phyloP scores from a whole-genome alignment of 2,888 invertebrate genomes.

The Acholoe squamosa region DNA sequence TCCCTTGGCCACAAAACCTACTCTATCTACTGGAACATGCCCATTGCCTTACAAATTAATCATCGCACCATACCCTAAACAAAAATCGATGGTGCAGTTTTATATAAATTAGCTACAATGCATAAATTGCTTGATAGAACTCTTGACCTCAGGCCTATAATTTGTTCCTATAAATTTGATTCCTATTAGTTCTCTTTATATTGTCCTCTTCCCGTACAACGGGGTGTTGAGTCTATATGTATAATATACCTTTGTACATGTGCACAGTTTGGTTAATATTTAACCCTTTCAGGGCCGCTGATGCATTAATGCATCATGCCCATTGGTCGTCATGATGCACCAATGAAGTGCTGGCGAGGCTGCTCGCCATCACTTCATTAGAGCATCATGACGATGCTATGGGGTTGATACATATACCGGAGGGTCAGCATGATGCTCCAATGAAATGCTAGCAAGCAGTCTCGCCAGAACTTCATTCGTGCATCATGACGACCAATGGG shows the following conservation, averaged over 20 bases:
- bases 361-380: no score
- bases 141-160: slow-evolving; percentile 2
- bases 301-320: no score
- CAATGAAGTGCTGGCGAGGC: no score
- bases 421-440: no score
- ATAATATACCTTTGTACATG: neutral
- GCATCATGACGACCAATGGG: no score
- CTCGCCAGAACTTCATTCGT: no score
- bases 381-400: no score
- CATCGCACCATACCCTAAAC: neutral
- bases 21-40: neutral
- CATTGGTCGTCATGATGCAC: no score
- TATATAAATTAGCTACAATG: neutral
- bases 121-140: slow-evolving; percentile 9
- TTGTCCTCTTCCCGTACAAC: slow-evolving; percentile 19
- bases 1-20: neutral
- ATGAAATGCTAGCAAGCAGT: no score
- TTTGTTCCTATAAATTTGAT: slow-evolving; percentile 20
- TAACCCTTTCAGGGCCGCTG: no score
- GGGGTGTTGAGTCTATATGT: neutral
- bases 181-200: neutral
- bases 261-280: neutral
- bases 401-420: no score
- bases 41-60: neutral
- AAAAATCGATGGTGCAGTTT: neutral